These are phyloP conservation scores for Solenodon paradoxus DNA, from an alignment of 2,113 vertebrate genomes.

Conservation along the genomic window DNA sequence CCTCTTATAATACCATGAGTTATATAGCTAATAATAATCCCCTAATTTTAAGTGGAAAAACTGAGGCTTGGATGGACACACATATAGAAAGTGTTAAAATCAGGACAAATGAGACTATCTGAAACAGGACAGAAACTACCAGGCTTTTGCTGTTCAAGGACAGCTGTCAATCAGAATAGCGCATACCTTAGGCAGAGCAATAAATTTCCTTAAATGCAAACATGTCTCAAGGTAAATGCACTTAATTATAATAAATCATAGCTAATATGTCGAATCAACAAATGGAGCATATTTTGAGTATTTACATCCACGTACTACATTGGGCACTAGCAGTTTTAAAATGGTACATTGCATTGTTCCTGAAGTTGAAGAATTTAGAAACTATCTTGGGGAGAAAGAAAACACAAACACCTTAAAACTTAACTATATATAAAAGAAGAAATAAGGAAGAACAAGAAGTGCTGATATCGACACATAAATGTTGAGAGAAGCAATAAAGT, in stretches of 20 bases:
- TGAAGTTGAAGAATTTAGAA: slow-evolving; percentile 4
- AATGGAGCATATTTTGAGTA: slow-evolving; percentile 16
- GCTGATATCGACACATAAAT: not conserved
- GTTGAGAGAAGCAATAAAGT: not conserved
- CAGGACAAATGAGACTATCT: not conserved
- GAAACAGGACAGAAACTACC: not conserved
- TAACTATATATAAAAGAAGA: too few species aligned
- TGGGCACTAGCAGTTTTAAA: not conserved
- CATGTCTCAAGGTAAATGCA: not conserved
- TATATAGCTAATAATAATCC: not conserved
- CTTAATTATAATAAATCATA: slow-evolving; percentile 39
- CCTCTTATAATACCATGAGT: not conserved
- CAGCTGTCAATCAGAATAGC: slow-evolving; percentile 29
- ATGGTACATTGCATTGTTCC: slow-evolving; percentile 1
- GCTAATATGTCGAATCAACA: not conserved
- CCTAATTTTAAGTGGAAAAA: not conserved
- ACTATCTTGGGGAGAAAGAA: not conserved
- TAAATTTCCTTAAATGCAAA: slow-evolving; percentile 37
- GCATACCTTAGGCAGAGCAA: not conserved
- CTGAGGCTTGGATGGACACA: not conserved
- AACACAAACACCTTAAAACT: not conserved
- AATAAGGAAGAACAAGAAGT: not conserved
- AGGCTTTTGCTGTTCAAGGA: not conserved
- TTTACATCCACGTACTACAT: not conserved
- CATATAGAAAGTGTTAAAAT: not conserved